These are phyloP conservation scores for Abrostola tripartita DNA, from an alignment of 2,888 invertebrate species.

Conservation along the genomic window DNA sequence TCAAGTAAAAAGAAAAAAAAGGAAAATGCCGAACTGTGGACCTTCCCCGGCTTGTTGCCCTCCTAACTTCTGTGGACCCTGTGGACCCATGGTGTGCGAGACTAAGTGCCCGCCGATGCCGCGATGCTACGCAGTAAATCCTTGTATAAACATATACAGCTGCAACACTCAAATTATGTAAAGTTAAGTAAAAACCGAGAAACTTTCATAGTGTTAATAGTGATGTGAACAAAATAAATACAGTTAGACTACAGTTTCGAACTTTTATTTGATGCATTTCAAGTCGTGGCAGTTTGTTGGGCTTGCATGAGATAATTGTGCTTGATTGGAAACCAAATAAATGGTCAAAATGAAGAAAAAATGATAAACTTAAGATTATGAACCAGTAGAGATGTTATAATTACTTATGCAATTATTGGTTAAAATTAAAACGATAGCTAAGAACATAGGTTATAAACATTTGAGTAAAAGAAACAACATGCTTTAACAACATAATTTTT, in stretches of 20 bases:
- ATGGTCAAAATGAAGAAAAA: no score
- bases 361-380: no score
- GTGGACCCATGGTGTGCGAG: conserved; percentile 60
- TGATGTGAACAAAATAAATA: conserved; percentile 41
- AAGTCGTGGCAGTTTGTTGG: no score
- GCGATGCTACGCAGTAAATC: conserved; percentile 70
- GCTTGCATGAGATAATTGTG: not conserved
- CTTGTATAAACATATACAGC: conserved; percentile 84
- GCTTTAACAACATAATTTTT: conserved; percentile 12
- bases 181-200: conserved; percentile 43
- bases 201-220: conserved; percentile 26
- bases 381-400: no score
- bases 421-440: no score
- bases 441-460: not conserved
- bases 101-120: conserved; percentile 62
- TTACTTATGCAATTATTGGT: no score
- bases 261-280: conserved; percentile 20
- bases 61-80: conserved; percentile 44
- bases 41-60: conserved; percentile 18
- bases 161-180: conserved; percentile 83
- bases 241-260: conserved; percentile 13
- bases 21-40: conserved; percentile 51
- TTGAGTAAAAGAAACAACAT: not conserved
- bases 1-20: conserved; percentile 42
- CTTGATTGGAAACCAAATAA: not conserved